phyloP scores from a whole-genome alignment of 2,797 vertebrate species.

The Ctenosaura bakeri region DNA sequence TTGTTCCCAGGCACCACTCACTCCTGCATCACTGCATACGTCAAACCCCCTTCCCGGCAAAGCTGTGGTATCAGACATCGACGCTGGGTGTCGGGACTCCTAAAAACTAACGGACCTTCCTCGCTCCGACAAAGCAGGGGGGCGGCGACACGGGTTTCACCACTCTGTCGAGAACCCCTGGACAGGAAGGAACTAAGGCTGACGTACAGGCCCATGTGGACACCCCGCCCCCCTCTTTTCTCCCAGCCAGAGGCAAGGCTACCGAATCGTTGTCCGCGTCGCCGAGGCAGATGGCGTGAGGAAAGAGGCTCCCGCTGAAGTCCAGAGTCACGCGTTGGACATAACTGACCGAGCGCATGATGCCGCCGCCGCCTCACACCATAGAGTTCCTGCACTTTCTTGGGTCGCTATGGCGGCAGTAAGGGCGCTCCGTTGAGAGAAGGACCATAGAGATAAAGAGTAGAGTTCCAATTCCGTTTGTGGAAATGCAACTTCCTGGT shows the following conservation, averaged over 20 bases:
- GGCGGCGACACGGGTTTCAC: too few species aligned
- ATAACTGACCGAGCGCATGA: slow-evolving; percentile 92
- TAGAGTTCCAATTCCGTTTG: not conserved
- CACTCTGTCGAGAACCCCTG: too few species aligned
- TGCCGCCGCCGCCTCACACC: not conserved
- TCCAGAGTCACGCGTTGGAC: slow-evolving; percentile 93
- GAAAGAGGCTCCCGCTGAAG: slow-evolving; percentile 92
- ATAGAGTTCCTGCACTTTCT: accelerated
- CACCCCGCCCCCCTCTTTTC: too few species aligned
- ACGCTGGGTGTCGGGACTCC: not conserved
- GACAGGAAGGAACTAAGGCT: too few species aligned
- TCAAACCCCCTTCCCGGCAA: too few species aligned
- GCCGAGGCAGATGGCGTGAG: slow-evolving; percentile 94
- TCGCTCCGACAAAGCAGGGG: not conserved
- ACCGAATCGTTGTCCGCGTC: slow-evolving; percentile 96
- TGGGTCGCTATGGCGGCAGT: not conserved
- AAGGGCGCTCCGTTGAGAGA: not conserved
- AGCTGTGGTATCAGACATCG: not conserved
- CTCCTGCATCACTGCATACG: too few species aligned
- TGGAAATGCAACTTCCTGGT: not conserved
- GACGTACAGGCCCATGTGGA: not conserved
- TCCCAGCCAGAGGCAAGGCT: not conserved
- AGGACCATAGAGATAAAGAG: not conserved
- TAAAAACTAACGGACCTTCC: not conserved
- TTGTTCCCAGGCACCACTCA: too few species aligned